Conservation (phyloP, 2,797 vertebrate species). For the Microchirus variegatus region DNA sequence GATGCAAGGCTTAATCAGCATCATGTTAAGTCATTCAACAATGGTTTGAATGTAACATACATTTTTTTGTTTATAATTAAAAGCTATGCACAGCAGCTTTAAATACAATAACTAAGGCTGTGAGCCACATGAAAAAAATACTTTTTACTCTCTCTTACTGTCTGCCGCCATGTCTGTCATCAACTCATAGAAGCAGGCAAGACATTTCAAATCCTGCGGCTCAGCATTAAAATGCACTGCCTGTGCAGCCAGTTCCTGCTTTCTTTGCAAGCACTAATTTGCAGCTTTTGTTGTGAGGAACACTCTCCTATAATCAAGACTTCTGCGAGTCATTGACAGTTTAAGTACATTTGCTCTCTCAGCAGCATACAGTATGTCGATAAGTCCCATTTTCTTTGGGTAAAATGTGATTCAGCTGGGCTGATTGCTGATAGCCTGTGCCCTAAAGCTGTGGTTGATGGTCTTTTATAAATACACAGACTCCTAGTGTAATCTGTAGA, state of each 20-base stretch:
- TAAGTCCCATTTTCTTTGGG: slow-evolving; percentile 51
- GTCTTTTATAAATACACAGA: slow-evolving; percentile 48
- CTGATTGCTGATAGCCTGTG: slow-evolving; percentile 42
- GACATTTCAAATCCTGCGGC: slow-evolving; percentile 8
- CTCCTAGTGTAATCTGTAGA: slow-evolving; percentile 33
- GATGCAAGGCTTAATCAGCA: too few relatives aligned
- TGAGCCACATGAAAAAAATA: too few relatives aligned
- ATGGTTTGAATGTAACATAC: too few relatives aligned
- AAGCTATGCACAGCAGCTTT: too few relatives aligned
- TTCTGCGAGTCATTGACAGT: slow-evolving; percentile 39
- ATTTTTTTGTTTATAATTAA: too few relatives aligned
- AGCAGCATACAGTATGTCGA: slow-evolving; percentile 47
- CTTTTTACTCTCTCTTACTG: too few relatives aligned
- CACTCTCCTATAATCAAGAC: slow-evolving; percentile 40
- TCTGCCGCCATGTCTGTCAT: not conserved
- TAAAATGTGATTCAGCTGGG: slow-evolving; percentile 43
- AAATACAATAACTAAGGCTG: too few relatives aligned
- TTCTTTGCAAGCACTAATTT: slow-evolving; percentile 21
- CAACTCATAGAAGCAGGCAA: not conserved
- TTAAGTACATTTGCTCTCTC: slow-evolving; percentile 59
- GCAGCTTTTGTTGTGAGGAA: slow-evolving; percentile 28
- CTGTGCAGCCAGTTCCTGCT: slow-evolving; percentile 8
- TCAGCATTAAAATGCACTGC: slow-evolving; percentile 6
- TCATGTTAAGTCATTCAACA: too few relatives aligned
- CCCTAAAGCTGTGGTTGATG: slow-evolving; percentile 40